These are phyloP conservation scores for Oceanites oceanicus DNA, from an alignment of 2,113 vertebrate species.

Conservation along the genomic window DNA sequence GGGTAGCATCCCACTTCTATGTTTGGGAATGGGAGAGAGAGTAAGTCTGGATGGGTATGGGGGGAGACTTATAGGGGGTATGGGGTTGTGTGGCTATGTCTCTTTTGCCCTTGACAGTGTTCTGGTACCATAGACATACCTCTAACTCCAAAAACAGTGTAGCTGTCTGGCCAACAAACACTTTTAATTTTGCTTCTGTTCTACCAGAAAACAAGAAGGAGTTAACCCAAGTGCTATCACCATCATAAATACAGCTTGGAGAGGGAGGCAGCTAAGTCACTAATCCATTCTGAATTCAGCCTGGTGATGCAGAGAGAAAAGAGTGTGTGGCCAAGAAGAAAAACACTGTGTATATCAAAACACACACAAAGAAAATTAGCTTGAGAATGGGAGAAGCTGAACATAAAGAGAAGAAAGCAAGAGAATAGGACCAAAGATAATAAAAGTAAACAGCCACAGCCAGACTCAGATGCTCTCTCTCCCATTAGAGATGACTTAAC, in stretches of 20 bases:
- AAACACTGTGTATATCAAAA: background rate
- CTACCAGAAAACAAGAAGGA: slow-evolving; percentile 29
- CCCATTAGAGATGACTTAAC: background rate
- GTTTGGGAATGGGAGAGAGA: background rate
- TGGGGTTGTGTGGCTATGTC: background rate
- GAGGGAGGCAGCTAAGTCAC: background rate
- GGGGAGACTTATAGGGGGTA: background rate
- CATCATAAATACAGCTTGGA: background rate
- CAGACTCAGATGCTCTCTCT: background rate
- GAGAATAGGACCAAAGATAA: background rate
- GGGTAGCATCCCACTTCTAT: background rate
- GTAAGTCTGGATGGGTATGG: background rate
- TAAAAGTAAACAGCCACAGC: background rate
- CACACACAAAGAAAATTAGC: background rate
- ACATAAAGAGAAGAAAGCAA: background rate
- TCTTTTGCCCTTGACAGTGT: background rate
- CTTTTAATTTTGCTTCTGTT: background rate
- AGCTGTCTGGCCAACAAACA: background rate
- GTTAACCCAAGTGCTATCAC: slow-evolving; percentile 3
- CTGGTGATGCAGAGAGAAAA: background rate
- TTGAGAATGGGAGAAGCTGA: background rate
- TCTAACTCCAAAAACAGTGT: background rate
- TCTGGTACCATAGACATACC: background rate
- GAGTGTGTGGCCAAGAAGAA: background rate
- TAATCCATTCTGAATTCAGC: slow-evolving; percentile 10